Evolutionary conservation across 2,797 vertebrate genomes (phyloP).

Genomic region (Falco biarmicus): DNA sequence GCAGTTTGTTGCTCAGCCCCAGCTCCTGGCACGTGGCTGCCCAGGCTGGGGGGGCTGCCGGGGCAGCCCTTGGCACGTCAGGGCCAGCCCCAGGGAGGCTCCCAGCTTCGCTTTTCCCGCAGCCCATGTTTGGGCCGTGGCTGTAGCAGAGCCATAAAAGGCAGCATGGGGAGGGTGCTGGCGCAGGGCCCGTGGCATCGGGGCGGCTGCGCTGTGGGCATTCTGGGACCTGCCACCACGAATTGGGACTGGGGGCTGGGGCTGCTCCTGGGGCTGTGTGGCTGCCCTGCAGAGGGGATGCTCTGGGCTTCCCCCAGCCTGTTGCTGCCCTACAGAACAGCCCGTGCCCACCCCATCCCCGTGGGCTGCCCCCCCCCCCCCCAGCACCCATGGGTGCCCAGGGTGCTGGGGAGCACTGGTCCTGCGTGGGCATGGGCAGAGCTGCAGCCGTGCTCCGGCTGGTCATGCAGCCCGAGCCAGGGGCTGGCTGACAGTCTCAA

Average conservation of each 20-base stretch:
- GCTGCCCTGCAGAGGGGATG: rapidly evolving
- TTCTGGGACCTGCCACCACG: not conserved
- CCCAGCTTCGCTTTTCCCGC: not conserved
- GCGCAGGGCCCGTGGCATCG: not conserved
- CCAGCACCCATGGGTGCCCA: not conserved
- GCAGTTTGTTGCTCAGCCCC: rapidly evolving
- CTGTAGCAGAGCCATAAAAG: constrained; percentile 65
- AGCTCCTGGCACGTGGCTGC: rapidly evolving
- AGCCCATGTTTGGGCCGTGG: constrained; percentile 41
- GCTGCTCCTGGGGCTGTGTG: not conserved
- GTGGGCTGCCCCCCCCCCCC: not conserved
- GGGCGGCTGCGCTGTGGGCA: not conserved
- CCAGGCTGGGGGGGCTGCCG: not conserved
- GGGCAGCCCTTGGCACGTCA: not conserved
- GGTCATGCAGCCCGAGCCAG: not conserved
- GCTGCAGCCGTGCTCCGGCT: not conserved
- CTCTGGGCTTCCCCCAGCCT: not conserved
- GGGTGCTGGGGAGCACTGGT: too few species aligned
- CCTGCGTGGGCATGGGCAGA: not conserved
- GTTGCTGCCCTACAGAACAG: not conserved
- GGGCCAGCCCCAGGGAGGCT: constrained; percentile 8
- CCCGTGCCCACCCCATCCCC: not conserved
- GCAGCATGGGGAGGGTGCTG: constrained; percentile 51
- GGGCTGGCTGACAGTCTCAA: rapidly evolving
- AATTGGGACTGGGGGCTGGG: not conserved